Conservation (phyloP, 2,888 invertebrate genomes). For the Drosophila demipolita region DNA sequence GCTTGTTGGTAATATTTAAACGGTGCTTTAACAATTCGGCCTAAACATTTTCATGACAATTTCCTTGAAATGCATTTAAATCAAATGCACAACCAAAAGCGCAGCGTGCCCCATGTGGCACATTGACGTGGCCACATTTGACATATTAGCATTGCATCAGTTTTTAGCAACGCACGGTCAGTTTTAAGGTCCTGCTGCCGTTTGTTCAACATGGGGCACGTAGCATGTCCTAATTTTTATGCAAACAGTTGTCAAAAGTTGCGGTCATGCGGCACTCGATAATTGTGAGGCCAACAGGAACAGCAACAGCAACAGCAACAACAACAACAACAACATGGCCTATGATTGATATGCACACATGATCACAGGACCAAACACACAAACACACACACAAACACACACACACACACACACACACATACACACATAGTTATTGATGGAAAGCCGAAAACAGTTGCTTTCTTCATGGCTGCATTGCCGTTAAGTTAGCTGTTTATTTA, state of each 20-base stretch:
- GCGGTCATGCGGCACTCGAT: slow-evolving; percentile 26
- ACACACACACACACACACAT: neutral
- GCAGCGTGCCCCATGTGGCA: slow-evolving; percentile 7
- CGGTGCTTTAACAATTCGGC: neutral
- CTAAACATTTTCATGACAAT: neutral
- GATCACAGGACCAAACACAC: slow-evolving; percentile 17
- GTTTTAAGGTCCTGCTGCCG: slow-evolving; percentile 12
- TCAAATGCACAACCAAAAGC: neutral
- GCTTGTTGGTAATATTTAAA: neutral
- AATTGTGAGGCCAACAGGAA: slow-evolving; percentile 18
- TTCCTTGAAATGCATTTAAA: neutral
- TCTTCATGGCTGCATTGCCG: slow-evolving; percentile 40
- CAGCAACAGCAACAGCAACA: slow-evolving; percentile 3
- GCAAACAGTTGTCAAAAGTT: slow-evolving; percentile 37
- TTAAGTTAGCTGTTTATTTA: slow-evolving; percentile 65
- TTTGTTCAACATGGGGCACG: neutral
- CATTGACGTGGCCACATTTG: slow-evolving; percentile 26
- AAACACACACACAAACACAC: neutral
- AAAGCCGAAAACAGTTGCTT: slow-evolving; percentile 2
- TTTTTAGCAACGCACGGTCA: neutral
- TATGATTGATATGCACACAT: slow-evolving; percentile 54
- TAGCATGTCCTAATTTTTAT: slow-evolving; percentile 24
- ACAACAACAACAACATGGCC: slow-evolving; percentile 24
- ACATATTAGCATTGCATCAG: slow-evolving; percentile 2
- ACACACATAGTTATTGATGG: neutral